Evolutionary conservation across 1,140 invertebrate genomes (phyloP).

Genomic region (Chrysopa pallens): DNA sequence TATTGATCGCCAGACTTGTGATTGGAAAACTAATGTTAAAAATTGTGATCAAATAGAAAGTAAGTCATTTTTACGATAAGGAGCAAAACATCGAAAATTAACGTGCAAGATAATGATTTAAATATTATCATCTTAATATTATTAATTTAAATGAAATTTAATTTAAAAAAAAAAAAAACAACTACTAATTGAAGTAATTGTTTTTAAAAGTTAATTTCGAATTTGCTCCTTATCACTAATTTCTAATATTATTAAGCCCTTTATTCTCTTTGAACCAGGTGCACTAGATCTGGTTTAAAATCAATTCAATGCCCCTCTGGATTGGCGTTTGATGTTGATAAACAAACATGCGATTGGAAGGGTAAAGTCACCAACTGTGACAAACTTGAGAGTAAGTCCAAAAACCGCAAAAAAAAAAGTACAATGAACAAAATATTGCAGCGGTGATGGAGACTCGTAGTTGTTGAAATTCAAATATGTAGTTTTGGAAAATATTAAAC

Average conservation of each 20-base stretch:
- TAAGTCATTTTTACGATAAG: slow-evolving; percentile 39
- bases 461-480: no score
- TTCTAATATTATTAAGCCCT: not conserved
- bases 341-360: slow-evolving; percentile 95
- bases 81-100: not conserved
- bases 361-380: slow-evolving; percentile 91
- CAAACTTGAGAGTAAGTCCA: slow-evolving; percentile 84
- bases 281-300: slow-evolving; percentile 82
- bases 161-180: not conserved
- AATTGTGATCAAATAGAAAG: slow-evolving; percentile 85
- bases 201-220: not conserved
- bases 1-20: slow-evolving; percentile 85
- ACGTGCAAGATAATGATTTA: not conserved
- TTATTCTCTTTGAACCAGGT: slow-evolving; percentile 35
- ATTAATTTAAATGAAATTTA: not conserved
- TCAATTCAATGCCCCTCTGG: slow-evolving; percentile 86
- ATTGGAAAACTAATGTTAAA: slow-evolving; percentile 90
- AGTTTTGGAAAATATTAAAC: no score
- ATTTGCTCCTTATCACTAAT: not conserved
- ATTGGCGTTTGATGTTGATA: slow-evolving; percentile 90
- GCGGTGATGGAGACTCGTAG: no score
- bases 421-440: no score
- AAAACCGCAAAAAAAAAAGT: no score
- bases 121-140: not conserved
- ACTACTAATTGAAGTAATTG: no score